Conservation (phyloP, 1,140 invertebrate species). For the Drosophila ambigua region DNA sequence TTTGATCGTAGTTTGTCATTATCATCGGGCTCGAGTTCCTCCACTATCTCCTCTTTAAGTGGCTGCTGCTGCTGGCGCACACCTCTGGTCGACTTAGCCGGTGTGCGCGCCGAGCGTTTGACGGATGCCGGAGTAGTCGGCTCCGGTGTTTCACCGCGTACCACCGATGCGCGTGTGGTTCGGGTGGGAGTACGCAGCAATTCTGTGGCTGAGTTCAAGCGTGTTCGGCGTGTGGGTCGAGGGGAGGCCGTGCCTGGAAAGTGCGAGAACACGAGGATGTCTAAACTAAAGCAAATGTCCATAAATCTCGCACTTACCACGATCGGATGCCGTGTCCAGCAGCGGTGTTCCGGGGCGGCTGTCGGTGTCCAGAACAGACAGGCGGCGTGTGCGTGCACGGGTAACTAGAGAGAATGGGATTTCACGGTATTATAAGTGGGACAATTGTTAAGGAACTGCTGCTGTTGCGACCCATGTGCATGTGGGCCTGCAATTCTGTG, state of each 20-base stretch:
- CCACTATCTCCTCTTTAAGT: constrained; percentile 44
- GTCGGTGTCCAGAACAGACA: constrained; percentile 56
- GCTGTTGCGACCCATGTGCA: too few relatives aligned
- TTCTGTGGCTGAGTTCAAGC: constrained; percentile 57
- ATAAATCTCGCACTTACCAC: constrained; percentile 37
- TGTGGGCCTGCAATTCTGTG: too few relatives aligned
- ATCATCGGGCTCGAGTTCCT: constrained; percentile 9
- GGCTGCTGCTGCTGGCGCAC: constrained; percentile 43
- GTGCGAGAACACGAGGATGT: background rate
- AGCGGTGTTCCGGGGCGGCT: constrained; percentile 64
- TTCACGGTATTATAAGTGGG: background rate
- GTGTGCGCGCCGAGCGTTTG: constrained; percentile 44
- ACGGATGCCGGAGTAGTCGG: constrained; percentile 32
- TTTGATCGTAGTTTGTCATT: background rate
- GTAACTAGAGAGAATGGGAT: constrained; percentile 41
- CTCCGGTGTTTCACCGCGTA: constrained; percentile 64
- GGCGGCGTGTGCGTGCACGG: constrained; percentile 62
- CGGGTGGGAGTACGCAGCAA: constrained; percentile 59
- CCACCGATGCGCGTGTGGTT: constrained; percentile 47
- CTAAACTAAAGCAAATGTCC: background rate
- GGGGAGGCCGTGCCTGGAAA: constrained; percentile 52
- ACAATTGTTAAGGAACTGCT: background rate
- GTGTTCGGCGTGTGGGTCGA: constrained; percentile 51
- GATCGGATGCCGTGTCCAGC: constrained; percentile 45
- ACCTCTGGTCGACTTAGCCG: constrained; percentile 41